Conservation (phyloP, 2,797 vertebrate genomes). For the Cichlasoma orientale region DNA sequence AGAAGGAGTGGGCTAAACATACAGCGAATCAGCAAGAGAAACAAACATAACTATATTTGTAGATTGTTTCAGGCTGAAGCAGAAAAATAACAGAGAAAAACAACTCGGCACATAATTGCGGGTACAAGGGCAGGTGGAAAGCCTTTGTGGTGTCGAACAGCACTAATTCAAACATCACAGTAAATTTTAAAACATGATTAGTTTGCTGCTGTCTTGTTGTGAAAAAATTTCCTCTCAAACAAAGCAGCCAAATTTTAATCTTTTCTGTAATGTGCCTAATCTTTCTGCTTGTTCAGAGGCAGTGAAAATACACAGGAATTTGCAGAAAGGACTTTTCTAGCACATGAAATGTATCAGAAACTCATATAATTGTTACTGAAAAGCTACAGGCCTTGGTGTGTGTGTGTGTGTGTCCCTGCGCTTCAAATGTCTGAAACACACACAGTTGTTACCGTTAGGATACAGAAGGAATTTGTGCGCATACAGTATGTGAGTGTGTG, state of each 20-base stretch:
- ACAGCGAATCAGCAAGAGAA: background rate
- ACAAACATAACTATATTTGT: background rate
- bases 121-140: conserved; percentile 2
- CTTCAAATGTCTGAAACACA: background rate
- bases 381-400: background rate
- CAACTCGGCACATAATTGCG: background rate
- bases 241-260: conserved; percentile 15
- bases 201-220: background rate
- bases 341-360: background rate
- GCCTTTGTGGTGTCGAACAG: conserved; percentile 15
- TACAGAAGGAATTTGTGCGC: background rate
- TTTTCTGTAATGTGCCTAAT: conserved; percentile 35
- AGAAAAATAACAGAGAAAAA: background rate
- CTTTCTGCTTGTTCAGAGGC: conserved; percentile 4
- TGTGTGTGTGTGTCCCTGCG: background rate
- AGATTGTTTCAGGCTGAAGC: conserved; percentile 8
- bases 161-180: conserved; percentile 14
- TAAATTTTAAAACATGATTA: conserved; percentile 6
- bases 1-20: background rate
- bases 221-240: conserved; percentile 11
- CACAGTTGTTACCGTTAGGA: conserved; percentile 3
- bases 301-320: background rate
- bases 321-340: background rate
- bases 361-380: background rate
- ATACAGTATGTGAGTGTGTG: background rate